Base-by-base conservation (phyloP, 2,113 vertebrate genomes). In the Holacanthus passer region DNA sequence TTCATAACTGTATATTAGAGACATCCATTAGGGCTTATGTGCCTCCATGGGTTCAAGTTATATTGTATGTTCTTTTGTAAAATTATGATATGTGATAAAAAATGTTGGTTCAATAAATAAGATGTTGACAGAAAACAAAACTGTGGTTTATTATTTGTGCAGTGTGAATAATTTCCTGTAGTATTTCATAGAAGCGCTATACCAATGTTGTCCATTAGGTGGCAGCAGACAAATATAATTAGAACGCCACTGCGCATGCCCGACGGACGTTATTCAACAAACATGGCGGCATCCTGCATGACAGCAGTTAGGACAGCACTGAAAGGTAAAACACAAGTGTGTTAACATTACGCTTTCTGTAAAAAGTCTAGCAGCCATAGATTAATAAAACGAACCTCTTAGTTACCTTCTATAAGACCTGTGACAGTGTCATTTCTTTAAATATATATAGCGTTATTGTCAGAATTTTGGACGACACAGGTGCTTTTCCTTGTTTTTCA, bases 211-310 rank as follows among this genome's bases (percentile, higher is more conserved):
- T 41, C 81, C 87, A 20, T 37, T 31, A 80, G 88, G n/a, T 32
- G 86, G 83, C 68, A 45, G 24, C 32, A 77, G 7, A 9, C 2
- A 9, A 7, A 6, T 9, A 9, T 22, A 0, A 4, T 19, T 4
- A 39, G 13, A 17, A 14, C 1, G 8, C 2, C 3, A 86, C 19
- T 83, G 90, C 92, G 81, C 91, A 91, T 92, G 90, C 16, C 2
- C 55, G 19, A 1, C 0, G 0, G 0, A 10, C 0, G 0, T 73
- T 75, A 37, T 1, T 32, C 19, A 80, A 83, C 79, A 82, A 95
- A 94, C 53, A 96, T 96, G 95, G 94, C 95, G 60, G 93, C 90
- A 19, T 32, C 67, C 72, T 89, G 63, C 47, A 1, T 80, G 55
- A 83, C 19, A 4, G 24, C 60, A 4, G 12, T 69, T 0, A 83